Evolutionary conservation across 2,797 vertebrate species (phyloP).

Genomic region (Tamandua tetradactyla): DNA sequence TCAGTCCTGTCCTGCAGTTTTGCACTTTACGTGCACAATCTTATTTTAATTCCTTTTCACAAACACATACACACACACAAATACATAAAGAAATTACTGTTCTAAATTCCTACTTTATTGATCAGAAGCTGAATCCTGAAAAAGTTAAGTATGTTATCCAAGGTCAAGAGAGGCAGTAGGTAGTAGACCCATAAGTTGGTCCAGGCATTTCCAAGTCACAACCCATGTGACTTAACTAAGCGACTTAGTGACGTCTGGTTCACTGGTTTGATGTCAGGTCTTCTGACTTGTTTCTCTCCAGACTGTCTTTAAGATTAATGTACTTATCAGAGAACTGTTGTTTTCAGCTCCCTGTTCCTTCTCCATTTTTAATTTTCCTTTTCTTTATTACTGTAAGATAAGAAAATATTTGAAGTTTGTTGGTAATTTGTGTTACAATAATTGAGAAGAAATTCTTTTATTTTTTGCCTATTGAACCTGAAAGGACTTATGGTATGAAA

Average conservation of each 20-base stretch:
- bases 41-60: background rate
- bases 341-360: background rate
- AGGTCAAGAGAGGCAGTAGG: background rate
- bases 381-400: background rate
- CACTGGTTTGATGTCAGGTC: background rate
- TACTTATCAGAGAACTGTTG: background rate
- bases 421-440: background rate
- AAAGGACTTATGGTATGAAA: background rate
- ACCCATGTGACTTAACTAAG: background rate
- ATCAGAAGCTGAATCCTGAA: background rate
- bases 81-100: background rate
- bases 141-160: background rate
- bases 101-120: background rate
- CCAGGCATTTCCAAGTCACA: background rate
- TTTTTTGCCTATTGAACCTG: conserved; percentile 26
- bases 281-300: background rate
- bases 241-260: background rate
- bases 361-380: background rate
- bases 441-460: background rate
- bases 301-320: background rate
- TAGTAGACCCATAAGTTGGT: background rate
- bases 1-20: background rate
- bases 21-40: background rate
- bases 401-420: background rate
- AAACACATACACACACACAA: background rate